Evolutionary conservation across 2,113 vertebrate species (phyloP).

Genomic region (Atractosteus spatula): DNA sequence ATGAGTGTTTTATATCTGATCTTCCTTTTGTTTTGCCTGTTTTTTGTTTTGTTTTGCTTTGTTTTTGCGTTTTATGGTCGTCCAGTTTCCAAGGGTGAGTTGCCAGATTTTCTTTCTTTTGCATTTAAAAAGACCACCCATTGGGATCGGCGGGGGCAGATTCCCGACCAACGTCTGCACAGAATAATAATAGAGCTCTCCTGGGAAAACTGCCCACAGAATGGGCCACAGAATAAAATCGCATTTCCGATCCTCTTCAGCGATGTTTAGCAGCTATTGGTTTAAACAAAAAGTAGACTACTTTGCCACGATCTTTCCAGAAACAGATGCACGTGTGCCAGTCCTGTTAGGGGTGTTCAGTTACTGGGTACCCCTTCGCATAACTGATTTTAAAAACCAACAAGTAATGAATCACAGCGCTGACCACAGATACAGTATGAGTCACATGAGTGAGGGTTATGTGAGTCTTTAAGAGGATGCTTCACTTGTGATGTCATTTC

Average conservation of each 20-base stretch:
- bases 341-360: neutral
- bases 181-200: conserved; percentile 71
- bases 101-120: conserved; percentile 50
- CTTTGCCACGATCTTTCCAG: neutral
- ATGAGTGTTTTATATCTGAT: neutral
- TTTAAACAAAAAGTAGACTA: neutral
- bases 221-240: conserved; percentile 52
- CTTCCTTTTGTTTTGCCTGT: conserved; percentile 6
- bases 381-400: neutral
- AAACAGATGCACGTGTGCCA: neutral
- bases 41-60: conserved; percentile 38
- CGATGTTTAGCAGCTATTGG: conserved; percentile 55
- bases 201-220: conserved; percentile 69
- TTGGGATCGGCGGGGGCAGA: conserved; percentile 62
- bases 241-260: conserved; percentile 61
- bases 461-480: conserved; percentile 25
- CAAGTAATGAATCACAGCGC: conserved; percentile 9
- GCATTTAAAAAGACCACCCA: conserved; percentile 67
- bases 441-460: conserved; percentile 26
- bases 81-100: conserved; percentile 50
- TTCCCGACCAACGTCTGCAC: conserved; percentile 52
- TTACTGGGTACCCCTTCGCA: neutral
- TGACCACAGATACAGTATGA: conserved; percentile 20
- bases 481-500: conserved; percentile 42
- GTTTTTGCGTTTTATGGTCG: conserved; percentile 50